A percentile compares a stretch with the other conserved stretches of the same genome.
Conservation (phyloP, 1,140 invertebrate genomes). For the Zeugodacus cucurbitae region DNA sequence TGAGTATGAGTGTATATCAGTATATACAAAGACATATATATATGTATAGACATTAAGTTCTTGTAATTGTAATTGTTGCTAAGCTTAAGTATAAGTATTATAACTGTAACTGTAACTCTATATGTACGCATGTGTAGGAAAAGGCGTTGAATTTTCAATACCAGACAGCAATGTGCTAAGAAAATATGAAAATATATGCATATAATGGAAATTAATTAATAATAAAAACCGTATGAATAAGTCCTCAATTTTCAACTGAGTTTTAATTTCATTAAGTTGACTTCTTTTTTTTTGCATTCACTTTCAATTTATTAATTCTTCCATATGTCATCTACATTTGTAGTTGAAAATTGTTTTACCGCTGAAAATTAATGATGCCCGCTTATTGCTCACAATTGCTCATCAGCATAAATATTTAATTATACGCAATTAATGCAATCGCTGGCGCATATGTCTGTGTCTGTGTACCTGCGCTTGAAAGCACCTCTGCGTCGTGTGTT, state of each 20-base stretch:
- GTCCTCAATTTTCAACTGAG: not conserved
- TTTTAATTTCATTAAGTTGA: not conserved
- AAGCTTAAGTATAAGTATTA: not conserved
- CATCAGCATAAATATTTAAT: not conserved
- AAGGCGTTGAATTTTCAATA: not conserved
- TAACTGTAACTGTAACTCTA: not conserved
- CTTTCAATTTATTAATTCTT: not conserved
- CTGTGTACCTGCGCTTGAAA: not conserved
- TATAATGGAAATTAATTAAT: slow-evolving; percentile 26
- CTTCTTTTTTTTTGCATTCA: not conserved
- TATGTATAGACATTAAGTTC: not conserved
- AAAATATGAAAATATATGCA: not conserved
- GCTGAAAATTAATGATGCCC: not conserved
- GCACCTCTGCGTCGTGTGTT: not conserved
- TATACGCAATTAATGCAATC: not conserved
- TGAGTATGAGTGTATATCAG: not conserved
- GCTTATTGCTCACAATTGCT: not conserved
- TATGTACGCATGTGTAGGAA: not conserved
- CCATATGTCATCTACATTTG: not conserved
- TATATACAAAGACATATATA: not conserved
- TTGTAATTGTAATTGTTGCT: not conserved
- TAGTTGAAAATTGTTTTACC: not conserved
- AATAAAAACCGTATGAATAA: not conserved
- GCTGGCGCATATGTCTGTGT: not conserved
- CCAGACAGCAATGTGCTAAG: not conserved